Conservation (phyloP, 1,140 invertebrate species). For the Chrysopa pallens region DNA sequence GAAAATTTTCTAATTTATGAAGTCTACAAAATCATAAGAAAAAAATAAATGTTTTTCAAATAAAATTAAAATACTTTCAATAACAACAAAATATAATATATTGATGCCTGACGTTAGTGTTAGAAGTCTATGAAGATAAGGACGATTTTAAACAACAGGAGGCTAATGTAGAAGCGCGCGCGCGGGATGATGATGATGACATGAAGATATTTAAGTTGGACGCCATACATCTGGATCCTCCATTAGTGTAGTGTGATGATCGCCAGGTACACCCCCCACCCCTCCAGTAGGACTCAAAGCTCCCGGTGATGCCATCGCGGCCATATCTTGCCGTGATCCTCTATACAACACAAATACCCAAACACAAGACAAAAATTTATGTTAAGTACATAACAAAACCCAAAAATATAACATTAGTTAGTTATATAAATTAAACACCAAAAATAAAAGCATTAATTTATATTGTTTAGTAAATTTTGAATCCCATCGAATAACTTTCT, state of each 20-base stretch:
- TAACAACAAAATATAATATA: too few species aligned
- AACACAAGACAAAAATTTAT: constrained; percentile 1
- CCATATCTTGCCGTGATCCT: constrained; percentile 65
- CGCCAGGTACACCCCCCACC: constrained; percentile 34
- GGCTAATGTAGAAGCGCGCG: too few species aligned
- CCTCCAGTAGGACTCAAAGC: constrained; percentile 35
- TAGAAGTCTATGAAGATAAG: too few species aligned
- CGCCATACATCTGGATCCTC: constrained; percentile 79
- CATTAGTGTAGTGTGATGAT: constrained; percentile 62
- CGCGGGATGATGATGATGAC: too few species aligned
- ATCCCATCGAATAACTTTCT: constrained; percentile 1
- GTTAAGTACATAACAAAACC: background rate
- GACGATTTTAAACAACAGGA: too few species aligned
- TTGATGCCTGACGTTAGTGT: too few species aligned
- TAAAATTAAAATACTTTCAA: too few species aligned
- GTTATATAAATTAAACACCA: constrained; percentile 2
- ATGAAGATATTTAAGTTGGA: constrained; percentile 48
- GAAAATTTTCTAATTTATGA: too few species aligned
- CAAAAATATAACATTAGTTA: background rate
- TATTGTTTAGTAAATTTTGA: background rate
- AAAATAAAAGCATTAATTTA: constrained; percentile 13
- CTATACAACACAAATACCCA: constrained; percentile 25
- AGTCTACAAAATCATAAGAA: too few species aligned
- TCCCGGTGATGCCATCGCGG: constrained; percentile 51
- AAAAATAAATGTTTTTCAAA: too few species aligned